phyloP scores from a whole-genome alignment of 2,888 invertebrate genomes.

The Stomorhina lunata region DNA sequence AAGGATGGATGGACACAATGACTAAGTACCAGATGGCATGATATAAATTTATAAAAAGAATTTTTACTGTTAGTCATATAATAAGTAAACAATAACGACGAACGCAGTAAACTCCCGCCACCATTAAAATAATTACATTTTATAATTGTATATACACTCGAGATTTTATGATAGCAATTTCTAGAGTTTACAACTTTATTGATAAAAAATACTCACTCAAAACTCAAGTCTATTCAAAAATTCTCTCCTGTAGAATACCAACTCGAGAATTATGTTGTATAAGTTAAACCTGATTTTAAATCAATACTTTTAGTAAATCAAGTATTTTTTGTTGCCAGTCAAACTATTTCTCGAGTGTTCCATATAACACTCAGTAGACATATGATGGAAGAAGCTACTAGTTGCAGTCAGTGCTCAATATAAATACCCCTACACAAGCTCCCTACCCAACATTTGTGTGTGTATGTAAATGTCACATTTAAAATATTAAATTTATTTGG shows the following conservation, averaged over 20 bases:
- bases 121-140: constrained; percentile 16
- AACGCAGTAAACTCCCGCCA: neutral
- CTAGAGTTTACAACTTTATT: too few relatives aligned
- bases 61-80: neutral
- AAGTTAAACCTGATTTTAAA: too few relatives aligned
- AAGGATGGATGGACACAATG: neutral
- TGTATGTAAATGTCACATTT: neutral
- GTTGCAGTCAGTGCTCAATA: neutral
- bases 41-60: neutral
- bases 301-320: too few relatives aligned
- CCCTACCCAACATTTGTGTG: neutral
- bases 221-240: too few relatives aligned
- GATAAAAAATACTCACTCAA: too few relatives aligned
- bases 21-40: neutral
- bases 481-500: neutral
- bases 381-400: too few relatives aligned
- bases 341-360: too few relatives aligned
- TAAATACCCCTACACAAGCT: neutral
- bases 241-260: too few relatives aligned
- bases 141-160: neutral
- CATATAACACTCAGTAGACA: too few relatives aligned
- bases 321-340: too few relatives aligned
- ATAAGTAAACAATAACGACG: neutral
- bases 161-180: too few relatives aligned
- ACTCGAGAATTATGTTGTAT: too few relatives aligned